phyloP scores from a whole-genome alignment of 2,113 vertebrate genomes.

The Phodopus roborovskii region DNA sequence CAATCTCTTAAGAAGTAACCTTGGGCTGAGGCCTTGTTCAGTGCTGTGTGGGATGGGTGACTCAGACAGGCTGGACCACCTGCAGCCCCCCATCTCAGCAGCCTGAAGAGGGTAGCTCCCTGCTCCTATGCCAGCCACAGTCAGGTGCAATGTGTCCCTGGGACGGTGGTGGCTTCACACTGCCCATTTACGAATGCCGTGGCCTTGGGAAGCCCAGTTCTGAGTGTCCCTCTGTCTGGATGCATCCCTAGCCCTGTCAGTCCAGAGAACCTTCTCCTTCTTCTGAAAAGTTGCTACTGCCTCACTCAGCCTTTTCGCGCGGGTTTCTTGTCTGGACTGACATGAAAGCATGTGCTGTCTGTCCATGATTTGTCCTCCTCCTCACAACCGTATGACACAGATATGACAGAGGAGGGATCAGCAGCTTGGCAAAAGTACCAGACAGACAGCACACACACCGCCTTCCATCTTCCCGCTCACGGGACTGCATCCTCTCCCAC shows the following conservation, averaged over 20 bases:
- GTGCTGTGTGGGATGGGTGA: accelerated
- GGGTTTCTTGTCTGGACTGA: background rate
- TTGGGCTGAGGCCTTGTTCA: background rate
- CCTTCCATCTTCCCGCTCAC: background rate
- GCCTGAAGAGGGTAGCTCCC: background rate
- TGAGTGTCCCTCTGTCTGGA: background rate
- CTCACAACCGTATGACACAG: background rate
- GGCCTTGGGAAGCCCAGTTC: background rate
- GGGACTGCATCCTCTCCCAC: background rate
- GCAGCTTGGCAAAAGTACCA: background rate
- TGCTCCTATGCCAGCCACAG: background rate
- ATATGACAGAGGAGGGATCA: background rate
- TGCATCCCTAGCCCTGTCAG: background rate
- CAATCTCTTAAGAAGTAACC: background rate
- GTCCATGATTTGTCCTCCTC: background rate
- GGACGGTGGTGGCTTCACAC: background rate
- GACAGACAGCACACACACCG: accelerated
- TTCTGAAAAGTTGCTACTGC: background rate
- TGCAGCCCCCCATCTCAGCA: background rate
- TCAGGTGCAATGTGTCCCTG: background rate
- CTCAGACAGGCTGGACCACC: background rate
- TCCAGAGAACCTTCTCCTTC: background rate
- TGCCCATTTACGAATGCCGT: background rate
- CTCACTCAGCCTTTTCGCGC: background rate
- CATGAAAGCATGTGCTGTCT: background rate